Conservation (phyloP, 2,888 invertebrate species). For the Cerceris rybyensis region DNA sequence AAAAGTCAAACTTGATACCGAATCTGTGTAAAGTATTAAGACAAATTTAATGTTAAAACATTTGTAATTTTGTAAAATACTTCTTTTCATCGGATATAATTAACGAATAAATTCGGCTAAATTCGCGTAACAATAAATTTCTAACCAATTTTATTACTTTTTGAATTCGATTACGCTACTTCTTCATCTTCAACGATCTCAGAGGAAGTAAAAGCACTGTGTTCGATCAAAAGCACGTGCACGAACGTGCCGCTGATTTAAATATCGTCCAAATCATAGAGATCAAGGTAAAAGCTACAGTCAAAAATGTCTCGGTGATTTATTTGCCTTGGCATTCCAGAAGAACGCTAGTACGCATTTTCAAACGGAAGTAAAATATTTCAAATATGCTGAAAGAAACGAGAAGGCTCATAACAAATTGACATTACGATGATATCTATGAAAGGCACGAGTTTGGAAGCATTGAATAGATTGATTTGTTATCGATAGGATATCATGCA, state of each 20-base stretch:
- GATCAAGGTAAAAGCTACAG: slow-evolving; percentile 8
- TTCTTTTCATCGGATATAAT: too few relatives aligned
- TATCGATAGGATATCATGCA: too few relatives aligned
- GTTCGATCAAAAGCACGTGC: slow-evolving; percentile 11
- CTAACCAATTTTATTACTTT: background rate
- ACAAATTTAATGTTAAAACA: too few relatives aligned
- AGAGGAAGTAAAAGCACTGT: background rate
- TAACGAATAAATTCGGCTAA: too few relatives aligned
- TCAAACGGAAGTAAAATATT: background rate
- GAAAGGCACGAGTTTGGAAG: too few relatives aligned
- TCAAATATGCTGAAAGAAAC: background rate
- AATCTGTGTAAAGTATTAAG: too few relatives aligned
- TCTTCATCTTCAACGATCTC: background rate
- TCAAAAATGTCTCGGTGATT: slow-evolving; percentile 35
- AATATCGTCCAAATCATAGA: slow-evolving; percentile 5
- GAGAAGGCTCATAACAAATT: background rate
- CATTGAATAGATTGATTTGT: too few relatives aligned
- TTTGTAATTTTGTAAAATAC: too few relatives aligned
- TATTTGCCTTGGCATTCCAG: slow-evolving; percentile 48
- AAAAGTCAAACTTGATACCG: too few relatives aligned
- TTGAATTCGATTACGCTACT: background rate
- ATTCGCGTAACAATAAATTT: too few relatives aligned
- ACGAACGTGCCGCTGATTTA: slow-evolving; percentile 3
- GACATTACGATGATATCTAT: too few relatives aligned
- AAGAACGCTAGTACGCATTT: slow-evolving; percentile 10